Evolutionary conservation across 2,113 vertebrate genomes (phyloP).

Genomic region (Carassius auratus): DNA sequence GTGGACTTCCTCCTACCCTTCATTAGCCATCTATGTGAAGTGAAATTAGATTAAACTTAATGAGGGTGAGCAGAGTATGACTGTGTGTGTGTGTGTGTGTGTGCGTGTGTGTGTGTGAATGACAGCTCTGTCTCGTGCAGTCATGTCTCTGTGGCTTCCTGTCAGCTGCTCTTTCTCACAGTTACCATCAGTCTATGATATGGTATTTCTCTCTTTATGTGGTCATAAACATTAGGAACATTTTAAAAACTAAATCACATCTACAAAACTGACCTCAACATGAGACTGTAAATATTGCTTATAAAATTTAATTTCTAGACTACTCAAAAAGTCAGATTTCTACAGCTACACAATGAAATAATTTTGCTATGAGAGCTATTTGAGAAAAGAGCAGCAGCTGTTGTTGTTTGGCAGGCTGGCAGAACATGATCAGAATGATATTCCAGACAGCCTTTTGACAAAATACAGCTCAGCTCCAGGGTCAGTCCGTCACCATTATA

Average conservation of each 20-base stretch:
- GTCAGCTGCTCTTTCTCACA: slow-evolving; percentile 62
- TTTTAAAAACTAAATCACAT: neutral
- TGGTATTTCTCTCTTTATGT: neutral
- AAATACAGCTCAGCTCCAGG: neutral
- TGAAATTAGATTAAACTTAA: slow-evolving; percentile 61
- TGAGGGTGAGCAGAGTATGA: slow-evolving; percentile 51
- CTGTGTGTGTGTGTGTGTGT: neutral
- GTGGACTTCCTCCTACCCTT: slow-evolving; percentile 17
- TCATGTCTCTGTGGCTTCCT: slow-evolving; percentile 57
- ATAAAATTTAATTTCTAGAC: neutral
- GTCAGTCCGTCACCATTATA: neutral
- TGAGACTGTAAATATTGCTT: neutral
- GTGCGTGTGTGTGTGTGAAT: slow-evolving; percentile 44
- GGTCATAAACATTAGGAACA: neutral
- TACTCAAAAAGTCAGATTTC: neutral
- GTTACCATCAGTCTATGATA: neutral
- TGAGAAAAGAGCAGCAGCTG: slow-evolving; percentile 32
- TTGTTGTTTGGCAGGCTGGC: slow-evolving; percentile 15
- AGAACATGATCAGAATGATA: slow-evolving; percentile 12
- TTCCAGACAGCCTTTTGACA: slow-evolving; percentile 1
- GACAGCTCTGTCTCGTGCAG: slow-evolving; percentile 10
- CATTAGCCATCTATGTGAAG: slow-evolving; percentile 52
- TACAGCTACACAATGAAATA: neutral
- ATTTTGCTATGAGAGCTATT: neutral
- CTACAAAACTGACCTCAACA: too few species aligned